Evolutionary conservation across 1,140 invertebrate genomes (phyloP).

Genomic region (Hyposmocoma kahamanoa): DNA sequence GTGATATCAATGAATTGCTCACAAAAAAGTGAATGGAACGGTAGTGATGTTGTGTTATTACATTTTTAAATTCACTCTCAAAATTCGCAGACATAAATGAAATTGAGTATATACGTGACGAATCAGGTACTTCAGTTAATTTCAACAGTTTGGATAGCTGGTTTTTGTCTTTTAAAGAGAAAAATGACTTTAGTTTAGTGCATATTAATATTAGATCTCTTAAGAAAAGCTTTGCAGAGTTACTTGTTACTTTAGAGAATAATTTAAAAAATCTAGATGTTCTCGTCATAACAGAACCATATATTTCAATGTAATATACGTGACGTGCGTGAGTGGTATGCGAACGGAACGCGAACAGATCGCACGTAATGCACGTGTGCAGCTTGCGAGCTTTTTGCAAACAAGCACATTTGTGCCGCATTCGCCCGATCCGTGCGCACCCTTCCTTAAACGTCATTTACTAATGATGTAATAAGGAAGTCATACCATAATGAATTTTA

Average conservation of each 20-base stretch:
- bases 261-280: conserved; percentile 4
- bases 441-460: too few relatives aligned
- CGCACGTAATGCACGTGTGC: too few relatives aligned
- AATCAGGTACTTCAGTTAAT: background rate
- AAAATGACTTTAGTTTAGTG: background rate
- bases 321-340: too few relatives aligned
- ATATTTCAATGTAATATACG: too few relatives aligned
- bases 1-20: background rate
- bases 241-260: background rate
- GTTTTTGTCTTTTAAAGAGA: background rate
- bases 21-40: background rate
- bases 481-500: too few relatives aligned
- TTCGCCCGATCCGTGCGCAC: too few relatives aligned
- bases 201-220: conserved; percentile 12
- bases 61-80: background rate
- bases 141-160: background rate
- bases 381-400: too few relatives aligned
- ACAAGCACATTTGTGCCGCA: too few relatives aligned
- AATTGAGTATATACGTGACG: background rate
- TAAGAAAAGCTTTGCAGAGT: conserved; percentile 11
- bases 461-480: too few relatives aligned
- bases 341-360: too few relatives aligned
- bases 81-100: background rate
- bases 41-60: background rate
- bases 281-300: conserved; percentile 12